Base-by-base conservation (phyloP, 2,113 vertebrate species). In the Pangasianodon hypophthalmus region DNA sequence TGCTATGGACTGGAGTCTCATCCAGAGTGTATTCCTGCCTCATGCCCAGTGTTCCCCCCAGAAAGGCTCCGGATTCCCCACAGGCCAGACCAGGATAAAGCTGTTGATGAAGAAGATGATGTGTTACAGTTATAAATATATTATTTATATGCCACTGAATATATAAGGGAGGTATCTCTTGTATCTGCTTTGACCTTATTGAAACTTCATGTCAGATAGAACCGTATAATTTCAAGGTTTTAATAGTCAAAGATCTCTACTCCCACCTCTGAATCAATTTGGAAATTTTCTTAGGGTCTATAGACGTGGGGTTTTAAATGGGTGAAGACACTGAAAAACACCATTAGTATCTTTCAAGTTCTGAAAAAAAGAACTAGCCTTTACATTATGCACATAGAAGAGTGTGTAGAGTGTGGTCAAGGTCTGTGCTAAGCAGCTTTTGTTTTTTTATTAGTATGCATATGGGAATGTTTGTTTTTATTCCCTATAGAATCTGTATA, bases 401-500 rank as follows among this genome's bases (percentile, higher is more conserved):
- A 37, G 29, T 32, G 46, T 52, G 50, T 54, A 60, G 9, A 58
- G 54, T 37, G 2, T 56, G 50, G n/a, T 19, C 67, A n/a, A 54
- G 50, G 48, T 58, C 8, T 73, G 14, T 83, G 32, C 73, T 50
- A 18, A 62, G 19, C 37, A 85, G 37, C 5, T 56, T 87, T 52
- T 21, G 0, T 87, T 52, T 37, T 29, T 71, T 44, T 86, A 73
- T 87, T 69, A 87, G 3, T 64, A 81, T 90, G 88, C 81, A 71
- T 79, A 84, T 58, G 37, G 64, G 80, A 67, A 75, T 13, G 60
- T 69, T 62, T 32, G 60, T 73, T 81, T 58, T 54, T 4, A 56
- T 71, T 84, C 80, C 87, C 82, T 46, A 73, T 69, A 71, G 62
- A 87, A 84, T 75, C 73, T 80, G 32, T 46, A 83, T 84, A 86